A percentile compares a stretch with the other conserved stretches of the same genome.
Conservation (phyloP, 2,113 vertebrate genomes). For the Dascyllus trimaculatus region DNA sequence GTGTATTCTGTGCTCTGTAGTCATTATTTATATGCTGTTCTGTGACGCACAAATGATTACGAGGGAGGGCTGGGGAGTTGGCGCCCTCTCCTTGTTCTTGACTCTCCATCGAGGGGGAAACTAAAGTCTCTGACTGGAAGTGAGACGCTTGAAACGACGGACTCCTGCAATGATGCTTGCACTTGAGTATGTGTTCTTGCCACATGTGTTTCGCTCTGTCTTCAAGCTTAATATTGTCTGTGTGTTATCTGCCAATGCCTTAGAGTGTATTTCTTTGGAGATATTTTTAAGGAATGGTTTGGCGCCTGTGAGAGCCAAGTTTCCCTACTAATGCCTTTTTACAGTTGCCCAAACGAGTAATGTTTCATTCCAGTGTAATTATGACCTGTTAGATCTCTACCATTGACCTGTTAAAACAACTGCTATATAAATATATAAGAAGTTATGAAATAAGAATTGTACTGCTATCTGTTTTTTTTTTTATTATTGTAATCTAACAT, state of each 20-base stretch:
- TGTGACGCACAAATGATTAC: constrained; percentile 70
- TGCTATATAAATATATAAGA: constrained; percentile 73
- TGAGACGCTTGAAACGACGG: neutral
- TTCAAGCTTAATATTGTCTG: constrained; percentile 67
- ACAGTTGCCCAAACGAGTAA: constrained; percentile 49
- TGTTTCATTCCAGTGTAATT: constrained; percentile 74
- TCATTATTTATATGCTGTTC: constrained; percentile 68
- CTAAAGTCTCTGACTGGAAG: neutral
- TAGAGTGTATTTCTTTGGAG: constrained; percentile 66
- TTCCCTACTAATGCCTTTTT: constrained; percentile 69
- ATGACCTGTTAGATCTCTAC: constrained; percentile 64
- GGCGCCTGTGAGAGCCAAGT: constrained; percentile 43
- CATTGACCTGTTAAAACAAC: constrained; percentile 60
- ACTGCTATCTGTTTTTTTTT: constrained; percentile 36
- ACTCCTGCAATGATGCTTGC: constrained; percentile 59
- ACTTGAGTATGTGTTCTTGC: constrained; percentile 60
- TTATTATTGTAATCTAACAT: constrained; percentile 1
- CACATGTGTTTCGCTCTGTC: constrained; percentile 52
- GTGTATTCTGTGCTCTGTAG: constrained; percentile 59
- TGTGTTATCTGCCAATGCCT: constrained; percentile 74
- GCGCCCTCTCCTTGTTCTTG: neutral
- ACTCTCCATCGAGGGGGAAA: neutral
- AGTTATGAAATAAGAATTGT: constrained; percentile 47
- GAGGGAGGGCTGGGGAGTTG: neutral
- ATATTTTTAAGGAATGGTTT: constrained; percentile 62